phyloP scores from a whole-genome alignment of 2,888 invertebrate species.

The Drosophila flavopinicola region DNA sequence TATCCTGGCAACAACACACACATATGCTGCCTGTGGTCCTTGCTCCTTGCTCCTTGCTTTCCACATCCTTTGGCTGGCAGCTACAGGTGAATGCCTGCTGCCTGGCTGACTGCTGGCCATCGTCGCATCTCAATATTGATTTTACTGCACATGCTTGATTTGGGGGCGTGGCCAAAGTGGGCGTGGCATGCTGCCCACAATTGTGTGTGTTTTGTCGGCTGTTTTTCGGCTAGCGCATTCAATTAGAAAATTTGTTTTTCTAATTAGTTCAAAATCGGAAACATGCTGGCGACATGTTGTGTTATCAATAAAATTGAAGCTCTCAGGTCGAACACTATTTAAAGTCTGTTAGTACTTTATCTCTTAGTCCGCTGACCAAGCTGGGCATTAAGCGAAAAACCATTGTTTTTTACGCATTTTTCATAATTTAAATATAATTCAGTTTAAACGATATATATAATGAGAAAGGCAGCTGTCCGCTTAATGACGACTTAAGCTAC shows the following conservation, averaged over 20 bases:
- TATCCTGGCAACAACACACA: constrained; percentile 69
- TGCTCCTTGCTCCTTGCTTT: not conserved
- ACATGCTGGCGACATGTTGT: too few relatives aligned
- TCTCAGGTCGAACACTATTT: not conserved
- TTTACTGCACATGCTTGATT: constrained; percentile 23
- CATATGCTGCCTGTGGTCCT: constrained; percentile 43
- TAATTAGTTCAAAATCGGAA: constrained; percentile 53
- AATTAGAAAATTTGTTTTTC: constrained; percentile 59
- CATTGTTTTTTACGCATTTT: too few relatives aligned
- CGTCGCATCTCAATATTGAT: constrained; percentile 44
- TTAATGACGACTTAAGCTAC: too few relatives aligned
- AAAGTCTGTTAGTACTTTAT: not conserved
- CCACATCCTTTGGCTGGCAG: constrained; percentile 8
- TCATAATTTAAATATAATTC: too few relatives aligned
- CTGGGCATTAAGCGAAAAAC: too few relatives aligned
- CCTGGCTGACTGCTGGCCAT: constrained; percentile 12
- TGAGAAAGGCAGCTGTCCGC: too few relatives aligned
- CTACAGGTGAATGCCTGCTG: constrained; percentile 46
- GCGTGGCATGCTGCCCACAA: not conserved
- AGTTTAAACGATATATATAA: too few relatives aligned
- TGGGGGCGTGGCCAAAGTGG: constrained; percentile 9
- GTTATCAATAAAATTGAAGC: too few relatives aligned
- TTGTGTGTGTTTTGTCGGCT: constrained; percentile 4
- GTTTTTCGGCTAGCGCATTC: constrained; percentile 36
- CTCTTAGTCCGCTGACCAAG: too few relatives aligned